Evolutionary conservation across 2,797 vertebrate species (phyloP).

Genomic region (Liasis olivaceus): DNA sequence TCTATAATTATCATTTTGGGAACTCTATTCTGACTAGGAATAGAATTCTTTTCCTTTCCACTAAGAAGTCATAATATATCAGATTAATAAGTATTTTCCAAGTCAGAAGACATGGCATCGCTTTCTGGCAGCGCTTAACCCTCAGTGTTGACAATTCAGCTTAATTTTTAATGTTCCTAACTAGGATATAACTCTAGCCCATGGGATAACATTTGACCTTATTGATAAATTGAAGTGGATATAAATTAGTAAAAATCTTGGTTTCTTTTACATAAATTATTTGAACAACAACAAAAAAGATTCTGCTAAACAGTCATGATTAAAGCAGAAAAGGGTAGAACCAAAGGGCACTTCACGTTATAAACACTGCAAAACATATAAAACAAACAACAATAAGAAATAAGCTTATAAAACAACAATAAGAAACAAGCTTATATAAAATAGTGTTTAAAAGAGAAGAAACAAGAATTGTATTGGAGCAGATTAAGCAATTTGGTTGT

Average conservation of each 20-base stretch:
- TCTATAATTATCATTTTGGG: background rate
- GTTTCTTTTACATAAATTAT: background rate
- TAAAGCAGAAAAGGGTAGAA: background rate
- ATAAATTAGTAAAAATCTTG: background rate
- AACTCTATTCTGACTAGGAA: background rate
- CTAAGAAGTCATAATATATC: background rate
- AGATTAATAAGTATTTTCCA: background rate
- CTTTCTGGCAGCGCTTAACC: background rate
- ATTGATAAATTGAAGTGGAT: background rate
- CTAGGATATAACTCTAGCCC: background rate
- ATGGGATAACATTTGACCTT: background rate
- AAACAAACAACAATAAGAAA: background rate
- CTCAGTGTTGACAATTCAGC: background rate
- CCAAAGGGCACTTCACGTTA: background rate
- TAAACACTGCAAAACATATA: background rate
- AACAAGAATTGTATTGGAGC: slow-evolving; percentile 16
- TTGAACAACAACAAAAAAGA: background rate
- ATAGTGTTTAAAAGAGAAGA: background rate
- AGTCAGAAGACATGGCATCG: background rate
- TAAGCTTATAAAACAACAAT: too few relatives aligned
- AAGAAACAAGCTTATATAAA: background rate
- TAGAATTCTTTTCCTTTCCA: background rate
- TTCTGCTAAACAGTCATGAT: background rate
- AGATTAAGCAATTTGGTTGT: background rate
- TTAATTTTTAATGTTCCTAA: background rate